phyloP scores from a whole-genome alignment of 64 coral and sea anemone species.

The Platygyra sinensis region DNA sequence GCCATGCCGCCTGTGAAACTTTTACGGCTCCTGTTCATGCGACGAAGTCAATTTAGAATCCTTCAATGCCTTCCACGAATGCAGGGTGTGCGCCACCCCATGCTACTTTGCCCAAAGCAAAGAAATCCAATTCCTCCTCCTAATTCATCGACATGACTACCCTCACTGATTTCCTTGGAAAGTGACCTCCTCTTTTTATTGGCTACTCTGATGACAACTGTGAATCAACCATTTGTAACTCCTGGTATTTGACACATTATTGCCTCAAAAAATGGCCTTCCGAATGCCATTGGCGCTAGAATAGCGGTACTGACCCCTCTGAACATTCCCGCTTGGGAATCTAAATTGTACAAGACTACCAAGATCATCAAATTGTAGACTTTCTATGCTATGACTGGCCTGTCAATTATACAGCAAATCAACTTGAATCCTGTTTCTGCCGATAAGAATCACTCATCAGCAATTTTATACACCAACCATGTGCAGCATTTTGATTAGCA shows the following conservation, averaged over 20 bases:
- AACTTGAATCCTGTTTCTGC: not conserved
- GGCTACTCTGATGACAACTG: not conserved
- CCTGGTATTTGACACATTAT: not conserved
- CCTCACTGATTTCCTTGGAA: not conserved
- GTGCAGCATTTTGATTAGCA: not conserved
- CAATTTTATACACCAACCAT: not conserved
- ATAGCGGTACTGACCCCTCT: not conserved
- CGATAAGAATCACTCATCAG: not conserved
- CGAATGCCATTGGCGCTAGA: conserved; percentile 13
- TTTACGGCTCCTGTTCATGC: not conserved
- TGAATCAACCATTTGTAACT: not conserved
- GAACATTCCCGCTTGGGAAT: conserved; percentile 16
- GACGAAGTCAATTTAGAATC: not conserved
- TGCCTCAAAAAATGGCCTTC: not conserved
- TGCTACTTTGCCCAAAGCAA: not conserved
- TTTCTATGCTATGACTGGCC: conserved; percentile 19
- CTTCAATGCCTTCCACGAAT: not conserved
- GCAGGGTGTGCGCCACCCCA: not conserved
- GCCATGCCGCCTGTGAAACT: not conserved
- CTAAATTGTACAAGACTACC: not conserved
- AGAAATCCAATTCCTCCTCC: not conserved
- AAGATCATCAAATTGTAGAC: not conserved
- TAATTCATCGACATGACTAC: too few relatives aligned
- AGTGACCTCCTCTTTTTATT: not conserved
- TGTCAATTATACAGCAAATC: not conserved